A percentile compares a stretch with the other conserved stretches of the same genome.
These are phyloP conservation scores for Troilus luridus DNA, from an alignment of 2,888 invertebrate genomes.

Conservation along the genomic window DNA sequence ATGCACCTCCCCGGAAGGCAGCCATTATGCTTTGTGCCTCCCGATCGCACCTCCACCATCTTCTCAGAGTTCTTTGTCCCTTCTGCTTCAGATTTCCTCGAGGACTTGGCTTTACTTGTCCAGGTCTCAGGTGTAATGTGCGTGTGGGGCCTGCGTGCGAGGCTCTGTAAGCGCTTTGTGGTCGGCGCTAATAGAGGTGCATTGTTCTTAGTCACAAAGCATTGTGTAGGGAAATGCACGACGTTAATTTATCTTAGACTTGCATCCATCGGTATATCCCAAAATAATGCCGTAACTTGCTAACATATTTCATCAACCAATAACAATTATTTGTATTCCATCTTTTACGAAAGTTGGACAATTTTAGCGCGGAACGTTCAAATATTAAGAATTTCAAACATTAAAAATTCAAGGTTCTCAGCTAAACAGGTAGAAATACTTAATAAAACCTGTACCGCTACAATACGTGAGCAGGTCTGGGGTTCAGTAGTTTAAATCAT, in stretches of 20 bases:
- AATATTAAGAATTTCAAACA: no score
- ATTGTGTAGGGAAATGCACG: background rate
- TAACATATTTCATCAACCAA: no score
- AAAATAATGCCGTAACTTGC: no score
- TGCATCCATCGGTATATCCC: background rate
- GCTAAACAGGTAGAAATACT: no score
- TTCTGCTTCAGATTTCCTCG: background rate
- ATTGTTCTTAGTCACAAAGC: background rate
- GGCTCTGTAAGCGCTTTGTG: background rate
- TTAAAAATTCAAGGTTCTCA: no score
- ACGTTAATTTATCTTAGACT: background rate
- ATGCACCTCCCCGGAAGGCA: background rate
- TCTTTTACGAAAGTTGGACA: no score
- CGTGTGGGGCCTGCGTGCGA: background rate
- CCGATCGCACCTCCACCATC: background rate
- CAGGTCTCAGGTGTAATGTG: background rate
- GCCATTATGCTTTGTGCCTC: background rate
- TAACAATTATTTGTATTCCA: no score
- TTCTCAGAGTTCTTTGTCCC: background rate
- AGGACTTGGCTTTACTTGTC: background rate
- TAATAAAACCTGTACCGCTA: no score
- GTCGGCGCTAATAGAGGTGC: background rate
- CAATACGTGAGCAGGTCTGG: no score
- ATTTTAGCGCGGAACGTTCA: no score
- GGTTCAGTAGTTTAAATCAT: no score